A percentile compares a stretch with the other conserved stretches of the same genome.
These are phyloP conservation scores for Palythoa heliodiscus DNA, from an alignment of 92 coral and sea anemone genomes.

Conservation along the genomic window DNA sequence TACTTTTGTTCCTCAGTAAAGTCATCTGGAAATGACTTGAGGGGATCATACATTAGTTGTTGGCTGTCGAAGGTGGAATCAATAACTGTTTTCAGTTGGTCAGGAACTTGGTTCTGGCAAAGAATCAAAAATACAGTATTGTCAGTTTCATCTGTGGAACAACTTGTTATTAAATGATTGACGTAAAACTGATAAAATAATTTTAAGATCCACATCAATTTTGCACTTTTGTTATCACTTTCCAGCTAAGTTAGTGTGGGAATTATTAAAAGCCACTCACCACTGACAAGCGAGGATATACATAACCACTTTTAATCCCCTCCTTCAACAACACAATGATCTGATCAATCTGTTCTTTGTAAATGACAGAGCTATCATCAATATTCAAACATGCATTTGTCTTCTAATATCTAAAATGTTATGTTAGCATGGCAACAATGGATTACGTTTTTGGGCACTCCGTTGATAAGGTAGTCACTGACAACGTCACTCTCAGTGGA, in stretches of 20 bases:
- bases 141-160: too few relatives aligned
- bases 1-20: constrained; percentile 77
- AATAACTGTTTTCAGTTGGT: constrained; percentile 64
- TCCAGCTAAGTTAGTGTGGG: too few relatives aligned
- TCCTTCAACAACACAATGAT: constrained; percentile 67
- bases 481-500: too few relatives aligned
- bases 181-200: too few relatives aligned
- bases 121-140: background rate
- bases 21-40: constrained; percentile 77
- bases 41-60: constrained; percentile 68
- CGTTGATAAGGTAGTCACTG: too few relatives aligned
- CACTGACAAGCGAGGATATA: constrained; percentile 84
- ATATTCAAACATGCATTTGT: background rate
- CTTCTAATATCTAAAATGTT: too few relatives aligned
- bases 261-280: constrained; percentile 46
- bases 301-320: constrained; percentile 76
- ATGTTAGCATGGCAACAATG: too few relatives aligned
- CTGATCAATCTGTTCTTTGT: constrained; percentile 66
- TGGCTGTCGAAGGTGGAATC: constrained; percentile 65
- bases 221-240: too few relatives aligned
- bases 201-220: too few relatives aligned
- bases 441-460: too few relatives aligned
- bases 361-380: too few relatives aligned
- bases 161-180: too few relatives aligned
- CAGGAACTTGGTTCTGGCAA: constrained; percentile 71